Evolutionary conservation across 2,797 vertebrate genomes (phyloP).

Genomic region (Lycodopsis pacificus): DNA sequence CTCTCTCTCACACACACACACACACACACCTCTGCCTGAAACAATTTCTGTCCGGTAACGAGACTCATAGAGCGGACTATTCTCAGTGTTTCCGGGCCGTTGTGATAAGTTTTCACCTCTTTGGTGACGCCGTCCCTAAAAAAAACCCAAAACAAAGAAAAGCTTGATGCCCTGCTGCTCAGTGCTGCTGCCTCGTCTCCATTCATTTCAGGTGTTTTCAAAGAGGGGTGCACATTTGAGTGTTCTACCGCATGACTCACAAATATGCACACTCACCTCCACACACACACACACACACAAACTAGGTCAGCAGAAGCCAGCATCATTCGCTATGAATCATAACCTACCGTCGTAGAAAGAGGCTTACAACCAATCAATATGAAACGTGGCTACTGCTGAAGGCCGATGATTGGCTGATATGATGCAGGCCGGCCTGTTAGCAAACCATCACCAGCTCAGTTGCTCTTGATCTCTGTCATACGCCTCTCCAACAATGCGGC

Average conservation of each 20-base stretch:
- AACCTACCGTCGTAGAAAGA: conserved; percentile 40
- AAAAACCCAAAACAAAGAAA: conserved; percentile 3
- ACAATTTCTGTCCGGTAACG: conserved; percentile 59
- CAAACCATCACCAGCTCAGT: not conserved
- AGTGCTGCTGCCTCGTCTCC: not conserved
- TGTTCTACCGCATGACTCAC: conserved; percentile 5
- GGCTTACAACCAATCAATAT: conserved; percentile 56
- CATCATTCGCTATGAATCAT: conserved; percentile 61
- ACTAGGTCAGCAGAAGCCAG: conserved; percentile 61
- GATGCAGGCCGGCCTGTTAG: conserved; percentile 11
- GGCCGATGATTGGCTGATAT: conserved; percentile 4
- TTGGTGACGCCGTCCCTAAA: not conserved
- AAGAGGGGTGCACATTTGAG: not conserved
- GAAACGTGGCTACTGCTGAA: conserved; percentile 12
- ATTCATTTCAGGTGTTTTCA: not conserved
- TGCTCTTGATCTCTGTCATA: conserved; percentile 19
- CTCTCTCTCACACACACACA: conserved; percentile 10
- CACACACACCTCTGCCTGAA: conserved; percentile 46
- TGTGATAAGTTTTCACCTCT: conserved; percentile 14
- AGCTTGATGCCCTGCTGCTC: not conserved
- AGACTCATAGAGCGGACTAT: conserved; percentile 47
- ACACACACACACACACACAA: conserved; percentile 24
- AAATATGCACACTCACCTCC: conserved; percentile 23
- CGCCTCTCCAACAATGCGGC: conserved; percentile 10
- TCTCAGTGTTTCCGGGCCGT: conserved; percentile 46